Evolutionary conservation across 2,888 invertebrate genomes (phyloP).

Genomic region (Ischnus inquisitorius): DNA sequence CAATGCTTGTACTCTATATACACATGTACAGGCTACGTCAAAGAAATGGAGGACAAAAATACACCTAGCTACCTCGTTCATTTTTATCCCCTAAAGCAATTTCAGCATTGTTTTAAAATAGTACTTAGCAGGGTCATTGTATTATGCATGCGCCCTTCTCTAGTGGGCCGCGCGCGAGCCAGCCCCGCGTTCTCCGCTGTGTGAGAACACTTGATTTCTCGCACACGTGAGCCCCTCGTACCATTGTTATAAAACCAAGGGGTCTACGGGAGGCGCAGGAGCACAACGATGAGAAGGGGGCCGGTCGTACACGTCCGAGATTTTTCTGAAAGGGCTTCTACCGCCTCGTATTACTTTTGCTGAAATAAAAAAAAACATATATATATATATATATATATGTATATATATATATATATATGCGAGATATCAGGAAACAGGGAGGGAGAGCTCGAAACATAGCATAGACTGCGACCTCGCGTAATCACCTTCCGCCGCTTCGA

Average conservation of each 20-base stretch:
- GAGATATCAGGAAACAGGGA: background rate
- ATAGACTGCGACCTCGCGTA: background rate
- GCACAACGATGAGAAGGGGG: constrained; percentile 54
- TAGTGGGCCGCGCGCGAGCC: constrained; percentile 74
- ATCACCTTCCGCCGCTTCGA: background rate
- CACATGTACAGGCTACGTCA: constrained; percentile 70
- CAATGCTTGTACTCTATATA: constrained; percentile 28
- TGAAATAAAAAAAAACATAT: constrained; percentile 31
- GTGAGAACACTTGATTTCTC: constrained; percentile 85
- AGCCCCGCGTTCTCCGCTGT: constrained; percentile 74
- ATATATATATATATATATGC: too few species aligned
- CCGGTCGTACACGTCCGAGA: constrained; percentile 80
- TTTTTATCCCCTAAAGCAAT: constrained; percentile 86
- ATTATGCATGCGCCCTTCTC: constrained; percentile 85
- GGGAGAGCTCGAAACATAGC: background rate
- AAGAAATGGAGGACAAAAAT: constrained; percentile 84
- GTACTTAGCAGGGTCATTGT: constrained; percentile 86
- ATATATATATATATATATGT: too few species aligned
- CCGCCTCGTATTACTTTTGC: constrained; percentile 57
- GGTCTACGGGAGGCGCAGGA: constrained; percentile 67
- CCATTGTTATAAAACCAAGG: constrained; percentile 81
- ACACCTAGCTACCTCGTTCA: constrained; percentile 85
- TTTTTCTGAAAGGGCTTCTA: constrained; percentile 78
- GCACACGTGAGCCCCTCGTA: constrained; percentile 84
- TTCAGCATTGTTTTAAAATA: constrained; percentile 86